These are phyloP conservation scores for Osmerus mordax DNA, from an alignment of 2,113 vertebrate genomes.

Conservation along the genomic window DNA sequence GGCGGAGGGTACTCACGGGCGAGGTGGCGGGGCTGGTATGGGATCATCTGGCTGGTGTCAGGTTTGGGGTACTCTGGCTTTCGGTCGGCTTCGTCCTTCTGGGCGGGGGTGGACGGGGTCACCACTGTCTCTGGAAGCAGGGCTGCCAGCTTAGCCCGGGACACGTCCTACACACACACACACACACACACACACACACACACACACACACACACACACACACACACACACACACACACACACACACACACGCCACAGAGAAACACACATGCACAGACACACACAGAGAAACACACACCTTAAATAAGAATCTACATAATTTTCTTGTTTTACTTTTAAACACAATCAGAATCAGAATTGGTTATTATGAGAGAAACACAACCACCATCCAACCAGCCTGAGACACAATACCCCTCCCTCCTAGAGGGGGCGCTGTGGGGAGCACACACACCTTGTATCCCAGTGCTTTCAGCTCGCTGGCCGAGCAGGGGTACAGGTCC, in stretches of 20 bases:
- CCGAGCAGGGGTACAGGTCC: conserved; percentile 96
- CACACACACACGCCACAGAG: too few relatives aligned
- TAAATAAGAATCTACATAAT: too few relatives aligned
- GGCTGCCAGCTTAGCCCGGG: conserved; percentile 89
- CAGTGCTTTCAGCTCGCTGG: conserved; percentile 94
- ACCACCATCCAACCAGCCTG: neutral
- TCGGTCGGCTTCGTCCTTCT: conserved; percentile 92
- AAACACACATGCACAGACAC: conserved; percentile 18
- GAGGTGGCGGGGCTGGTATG: conserved; percentile 95
- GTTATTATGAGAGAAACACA: neutral
- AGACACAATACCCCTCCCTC: neutral
- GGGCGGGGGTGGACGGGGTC: conserved; percentile 83
- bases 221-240: conserved; percentile 27
- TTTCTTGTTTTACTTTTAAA: neutral
- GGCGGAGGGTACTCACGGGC: conserved; percentile 79
- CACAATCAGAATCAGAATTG: neutral
- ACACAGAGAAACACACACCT: too few relatives aligned
- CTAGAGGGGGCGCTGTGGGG: too few relatives aligned
- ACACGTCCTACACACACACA: conserved; percentile 81
- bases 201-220: neutral
- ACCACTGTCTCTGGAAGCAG: conserved; percentile 93
- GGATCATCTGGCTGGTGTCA: conserved; percentile 98
- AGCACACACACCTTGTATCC: conserved; percentile 88
- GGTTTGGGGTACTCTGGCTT: conserved; percentile 98
- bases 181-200: neutral